A percentile compares a stretch with the other conserved stretches of the same genome.
phyloP scores from a whole-genome alignment of 2,888 invertebrate genomes.

The Coelopa pilipes region DNA sequence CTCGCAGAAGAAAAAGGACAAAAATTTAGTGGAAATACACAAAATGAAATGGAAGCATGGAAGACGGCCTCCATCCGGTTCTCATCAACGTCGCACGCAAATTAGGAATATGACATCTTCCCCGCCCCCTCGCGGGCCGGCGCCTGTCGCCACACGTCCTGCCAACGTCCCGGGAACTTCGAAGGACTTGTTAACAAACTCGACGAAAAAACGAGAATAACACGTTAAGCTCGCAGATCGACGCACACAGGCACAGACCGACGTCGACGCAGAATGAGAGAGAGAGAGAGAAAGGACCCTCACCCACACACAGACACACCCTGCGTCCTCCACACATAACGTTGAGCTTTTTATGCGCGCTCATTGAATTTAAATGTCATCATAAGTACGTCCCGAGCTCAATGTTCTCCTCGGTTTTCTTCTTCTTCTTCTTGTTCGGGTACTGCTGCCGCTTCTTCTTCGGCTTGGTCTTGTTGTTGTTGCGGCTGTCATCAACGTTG shows the following conservation, averaged over 20 bases:
- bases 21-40: too few species aligned
- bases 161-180: neutral
- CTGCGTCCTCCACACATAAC: too few species aligned
- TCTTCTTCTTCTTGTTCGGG: neutral
- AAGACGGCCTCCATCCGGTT: neutral
- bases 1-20: too few species aligned
- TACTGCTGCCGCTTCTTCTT: too few species aligned
- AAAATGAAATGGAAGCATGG: too few species aligned
- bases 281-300: too few species aligned
- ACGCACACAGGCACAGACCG: too few species aligned
- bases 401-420: conserved; percentile 1
- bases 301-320: too few species aligned
- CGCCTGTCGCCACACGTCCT: neutral
- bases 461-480: neutral
- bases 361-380: conserved; percentile 33
- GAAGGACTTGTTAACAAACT: neutral
- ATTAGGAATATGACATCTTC: conserved; percentile 17
- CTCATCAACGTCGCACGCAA: conserved; percentile 2
- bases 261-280: too few species aligned
- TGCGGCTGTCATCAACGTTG: conserved; percentile 3
- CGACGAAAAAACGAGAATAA: neutral
- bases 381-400: conserved; percentile 11
- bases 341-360: neutral
- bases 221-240: neutral
- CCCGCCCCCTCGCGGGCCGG: too few species aligned